A percentile compares a stretch with the other conserved stretches of the same genome.
Evolutionary conservation across 1,140 invertebrate genomes (phyloP).

Genomic region (Lepidostoma basale): DNA sequence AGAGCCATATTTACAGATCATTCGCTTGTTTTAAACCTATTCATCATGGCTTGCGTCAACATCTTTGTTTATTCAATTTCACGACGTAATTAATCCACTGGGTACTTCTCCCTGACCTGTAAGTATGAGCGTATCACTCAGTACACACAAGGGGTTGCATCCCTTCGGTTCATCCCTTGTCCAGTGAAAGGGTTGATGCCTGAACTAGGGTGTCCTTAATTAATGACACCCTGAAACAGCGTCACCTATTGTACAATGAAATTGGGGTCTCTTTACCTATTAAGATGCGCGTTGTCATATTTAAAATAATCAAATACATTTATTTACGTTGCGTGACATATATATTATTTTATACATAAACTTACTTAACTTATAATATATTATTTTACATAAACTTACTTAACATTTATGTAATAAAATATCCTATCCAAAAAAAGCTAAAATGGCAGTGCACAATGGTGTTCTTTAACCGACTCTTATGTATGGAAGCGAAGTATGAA

Average conservation of each 20-base stretch:
- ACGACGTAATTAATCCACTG: conserved; percentile 19
- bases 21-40: conserved; percentile 3
- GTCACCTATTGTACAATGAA: conserved; percentile 15
- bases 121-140: conserved; percentile 16
- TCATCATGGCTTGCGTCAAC: conserved; percentile 5
- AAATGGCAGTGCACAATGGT: no score
- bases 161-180: neutral
- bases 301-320: no score
- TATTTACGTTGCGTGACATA: no score
- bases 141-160: neutral
- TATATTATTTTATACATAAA: no score
- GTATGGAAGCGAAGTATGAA: no score
- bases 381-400: no score
- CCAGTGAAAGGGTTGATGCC: conserved; percentile 4
- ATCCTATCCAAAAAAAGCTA: no score
- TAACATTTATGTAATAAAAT: no score
- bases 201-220: conserved; percentile 10
- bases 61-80: conserved; percentile 31
- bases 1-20: conserved; percentile 3
- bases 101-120: conserved; percentile 11
- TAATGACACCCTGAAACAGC: conserved; percentile 14
- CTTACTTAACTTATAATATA: no score
- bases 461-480: no score
- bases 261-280: neutral
- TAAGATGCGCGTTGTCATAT: no score